Base-by-base conservation (phyloP, 2,888 invertebrate genomes). In the Chouioia cunea region DNA sequence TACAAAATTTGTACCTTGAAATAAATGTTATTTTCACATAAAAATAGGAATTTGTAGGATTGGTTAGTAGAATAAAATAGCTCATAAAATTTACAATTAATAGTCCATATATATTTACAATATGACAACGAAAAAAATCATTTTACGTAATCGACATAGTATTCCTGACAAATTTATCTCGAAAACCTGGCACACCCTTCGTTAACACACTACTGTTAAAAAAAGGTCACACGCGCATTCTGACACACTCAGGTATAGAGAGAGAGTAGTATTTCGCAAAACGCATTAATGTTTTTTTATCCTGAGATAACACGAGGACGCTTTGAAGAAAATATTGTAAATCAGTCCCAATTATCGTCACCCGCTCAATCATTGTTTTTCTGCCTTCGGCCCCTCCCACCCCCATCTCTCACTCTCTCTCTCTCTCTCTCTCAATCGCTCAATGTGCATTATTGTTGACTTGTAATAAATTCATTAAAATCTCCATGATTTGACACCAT, bases 31-130 rank as follows among this genome's bases (percentile, higher is more conserved):
- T 27, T 27, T 27, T 27, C 3, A 36, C 6, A 36, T 36, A 36
- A 4, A 36, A 36, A 2, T 36, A 12, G 10, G 36, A 36, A 12
- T 1, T 6, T 27, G 18, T n/a, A 47, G 56, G 53, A 12, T 52
- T 53, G 15, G n/a, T 1, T 1, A 22, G 43, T 8, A 48, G 71
- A 73, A 73, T 63, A 64, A 62, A 68, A 18, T 44, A 27, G 14
- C 14, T 36, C 64, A 12, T 12, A 2, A 14, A 18, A 16, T 36
- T 18, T 65, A 65, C 64, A 68, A 68, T 72, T 67, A 68, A 65
- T 68, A 68, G 60, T 81, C 79, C 75, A 82, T 79, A 82, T 82
- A 79, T 83, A 83, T 83, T 83, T 83, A 83, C 82, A 83, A 79
- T 82, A 80, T 81, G 77, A 82, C 80, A 83, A 83, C 82, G n/a